phyloP scores from a whole-genome alignment of 2,888 invertebrate species.

The Drosophila melanosoma region DNA sequence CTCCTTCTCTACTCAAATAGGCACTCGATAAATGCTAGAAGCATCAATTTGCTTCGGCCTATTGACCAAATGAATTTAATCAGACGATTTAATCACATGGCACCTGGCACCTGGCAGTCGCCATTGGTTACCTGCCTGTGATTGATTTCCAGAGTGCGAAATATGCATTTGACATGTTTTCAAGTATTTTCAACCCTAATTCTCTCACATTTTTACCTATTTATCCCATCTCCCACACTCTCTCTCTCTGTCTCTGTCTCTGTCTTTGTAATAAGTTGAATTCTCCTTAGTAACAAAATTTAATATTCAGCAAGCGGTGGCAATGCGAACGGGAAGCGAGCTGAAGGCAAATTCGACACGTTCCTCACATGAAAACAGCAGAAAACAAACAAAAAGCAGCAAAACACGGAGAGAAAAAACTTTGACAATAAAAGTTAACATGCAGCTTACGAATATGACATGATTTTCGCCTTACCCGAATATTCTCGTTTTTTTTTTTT shows the following conservation, averaged over 20 bases:
- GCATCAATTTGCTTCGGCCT: slow-evolving; percentile 42
- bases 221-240: background rate
- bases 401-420: slow-evolving; percentile 24
- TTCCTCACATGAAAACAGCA: slow-evolving; percentile 31
- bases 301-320: slow-evolving; percentile 21
- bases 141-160: slow-evolving; percentile 55
- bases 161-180: slow-evolving; percentile 26
- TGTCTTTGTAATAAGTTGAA: background rate
- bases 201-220: background rate
- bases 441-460: slow-evolving; percentile 38
- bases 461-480: slow-evolving; percentile 12
- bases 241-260: background rate
- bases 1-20: slow-evolving; percentile 10
- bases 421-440: slow-evolving; percentile 59
- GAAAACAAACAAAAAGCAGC: slow-evolving; percentile 1
- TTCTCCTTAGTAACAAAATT: slow-evolving; percentile 26
- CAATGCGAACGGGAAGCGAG: slow-evolving; percentile 11
- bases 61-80: slow-evolving; percentile 52
- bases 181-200: slow-evolving; percentile 7
- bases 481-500: background rate
- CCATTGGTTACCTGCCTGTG: slow-evolving; percentile 60
- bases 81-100: too few species aligned
- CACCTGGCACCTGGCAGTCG: slow-evolving; percentile 26
- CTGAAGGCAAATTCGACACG: slow-evolving; percentile 44
- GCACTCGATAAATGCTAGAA: slow-evolving; percentile 27